These are phyloP conservation scores for Phrynocephalus forsythii DNA, from an alignment of 2,797 vertebrate genomes.

Conservation along the genomic window DNA sequence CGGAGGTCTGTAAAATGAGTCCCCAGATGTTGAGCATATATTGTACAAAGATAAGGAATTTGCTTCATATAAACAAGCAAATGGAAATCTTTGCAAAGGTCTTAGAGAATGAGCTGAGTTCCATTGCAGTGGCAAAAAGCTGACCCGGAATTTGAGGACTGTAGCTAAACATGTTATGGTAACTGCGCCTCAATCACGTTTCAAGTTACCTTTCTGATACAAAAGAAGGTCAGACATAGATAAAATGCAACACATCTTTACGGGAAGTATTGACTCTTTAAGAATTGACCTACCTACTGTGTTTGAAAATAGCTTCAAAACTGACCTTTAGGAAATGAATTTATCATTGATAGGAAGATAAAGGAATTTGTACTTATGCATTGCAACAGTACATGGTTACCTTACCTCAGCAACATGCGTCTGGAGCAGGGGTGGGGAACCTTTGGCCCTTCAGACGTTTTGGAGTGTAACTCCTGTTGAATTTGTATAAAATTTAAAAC, in stretches of 20 bases:
- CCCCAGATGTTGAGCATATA: constrained; percentile 8
- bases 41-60: constrained; percentile 19
- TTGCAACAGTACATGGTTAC: not conserved
- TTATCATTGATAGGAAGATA: constrained; percentile 37
- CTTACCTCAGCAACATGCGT: not conserved
- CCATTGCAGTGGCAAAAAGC: constrained; percentile 27
- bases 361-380: not conserved
- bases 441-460: too few species aligned
- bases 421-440: too few species aligned
- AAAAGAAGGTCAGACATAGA: constrained; percentile 39
- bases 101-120: constrained; percentile 2
- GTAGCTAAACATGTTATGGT: constrained; percentile 9
- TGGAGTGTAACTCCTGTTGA: too few species aligned
- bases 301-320: constrained; percentile 37
- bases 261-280: constrained; percentile 29
- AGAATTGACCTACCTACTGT: constrained; percentile 36
- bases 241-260: not conserved
- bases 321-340: constrained; percentile 49
- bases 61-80: not conserved
- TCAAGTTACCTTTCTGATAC: constrained; percentile 54
- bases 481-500: too few species aligned
- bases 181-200: constrained; percentile 5
- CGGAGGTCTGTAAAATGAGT: too few species aligned
- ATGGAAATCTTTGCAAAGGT: constrained; percentile 23
- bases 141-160: constrained; percentile 20